Evolutionary conservation across 2,888 invertebrate species (phyloP).

Genomic region (Clostera curtula): DNA sequence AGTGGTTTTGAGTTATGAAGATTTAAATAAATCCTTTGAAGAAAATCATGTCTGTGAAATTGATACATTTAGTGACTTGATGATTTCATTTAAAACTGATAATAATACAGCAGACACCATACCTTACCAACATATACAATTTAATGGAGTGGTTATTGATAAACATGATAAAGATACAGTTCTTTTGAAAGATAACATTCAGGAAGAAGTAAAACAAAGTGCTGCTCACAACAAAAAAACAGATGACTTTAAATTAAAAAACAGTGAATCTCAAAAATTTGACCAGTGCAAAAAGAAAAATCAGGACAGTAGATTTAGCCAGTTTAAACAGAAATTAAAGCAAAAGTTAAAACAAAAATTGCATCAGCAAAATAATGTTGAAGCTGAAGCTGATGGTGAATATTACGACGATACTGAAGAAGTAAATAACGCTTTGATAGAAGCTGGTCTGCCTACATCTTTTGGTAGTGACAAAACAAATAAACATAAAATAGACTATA

Average conservation of each 20-base stretch:
- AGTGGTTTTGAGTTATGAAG: conserved; percentile 25
- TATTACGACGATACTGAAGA: conserved; percentile 5
- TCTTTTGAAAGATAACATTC: neutral
- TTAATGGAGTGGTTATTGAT: conserved; percentile 5
- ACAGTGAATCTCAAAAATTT: no score
- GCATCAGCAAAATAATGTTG: neutral
- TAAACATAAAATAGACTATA: conserved; percentile 1
- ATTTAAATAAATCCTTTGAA: conserved; percentile 30
- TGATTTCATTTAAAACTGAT: conserved; percentile 33
- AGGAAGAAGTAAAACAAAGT: neutral
- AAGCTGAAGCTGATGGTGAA: neutral
- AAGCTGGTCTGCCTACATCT: conserved; percentile 33
- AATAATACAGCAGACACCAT: conserved; percentile 4
- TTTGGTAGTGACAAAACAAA: conserved; percentile 19
- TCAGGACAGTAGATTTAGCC: neutral
- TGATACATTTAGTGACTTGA: conserved; percentile 39
- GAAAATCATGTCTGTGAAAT: conserved; percentile 17
- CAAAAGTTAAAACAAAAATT: neutral
- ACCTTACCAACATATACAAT: conserved; percentile 3
- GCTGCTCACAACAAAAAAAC: no score
- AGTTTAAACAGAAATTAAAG: neutral
- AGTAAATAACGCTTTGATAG: conserved; percentile 16
- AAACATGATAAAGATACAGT: neutral
- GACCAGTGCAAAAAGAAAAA: no score
- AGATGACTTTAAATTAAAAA: no score